Evolutionary conservation across 2,113 vertebrate species (phyloP).

Genomic region (Saguinus midas): DNA sequence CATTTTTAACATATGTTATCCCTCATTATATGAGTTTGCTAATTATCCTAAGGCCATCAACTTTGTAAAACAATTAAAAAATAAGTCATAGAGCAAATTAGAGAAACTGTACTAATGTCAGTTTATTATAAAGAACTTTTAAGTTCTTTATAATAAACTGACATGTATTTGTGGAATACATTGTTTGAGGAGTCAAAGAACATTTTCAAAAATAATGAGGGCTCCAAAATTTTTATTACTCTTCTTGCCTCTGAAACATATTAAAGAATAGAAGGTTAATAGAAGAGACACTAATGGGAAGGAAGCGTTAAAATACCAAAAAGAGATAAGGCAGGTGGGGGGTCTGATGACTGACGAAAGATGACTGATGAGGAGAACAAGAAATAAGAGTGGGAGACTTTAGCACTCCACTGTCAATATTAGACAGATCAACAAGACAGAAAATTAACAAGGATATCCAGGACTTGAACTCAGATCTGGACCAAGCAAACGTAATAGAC

Average conservation of each 20-base stretch:
- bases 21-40: not conserved
- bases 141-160: too few relatives aligned
- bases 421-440: too few relatives aligned
- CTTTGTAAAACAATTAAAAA: constrained; percentile 4
- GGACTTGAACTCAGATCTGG: too few relatives aligned
- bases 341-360: too few relatives aligned
- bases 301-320: not conserved
- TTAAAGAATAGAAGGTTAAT: not conserved
- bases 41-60: not conserved
- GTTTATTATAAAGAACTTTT: not conserved
- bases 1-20: not conserved
- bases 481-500: too few relatives aligned
- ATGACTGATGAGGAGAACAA: not conserved
- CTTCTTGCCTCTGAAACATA: not conserved
- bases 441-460: too few relatives aligned
- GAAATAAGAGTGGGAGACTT: too few relatives aligned
- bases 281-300: not conserved
- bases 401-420: too few relatives aligned
- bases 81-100: not conserved
- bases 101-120: not conserved
- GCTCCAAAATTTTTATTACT: not conserved
- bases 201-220: not conserved
- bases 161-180: not conserved
- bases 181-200: not conserved
- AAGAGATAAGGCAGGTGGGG: not conserved